Evolutionary conservation across 1,140 invertebrate species (phyloP).

Genomic region (Drosophila subobscura): DNA sequence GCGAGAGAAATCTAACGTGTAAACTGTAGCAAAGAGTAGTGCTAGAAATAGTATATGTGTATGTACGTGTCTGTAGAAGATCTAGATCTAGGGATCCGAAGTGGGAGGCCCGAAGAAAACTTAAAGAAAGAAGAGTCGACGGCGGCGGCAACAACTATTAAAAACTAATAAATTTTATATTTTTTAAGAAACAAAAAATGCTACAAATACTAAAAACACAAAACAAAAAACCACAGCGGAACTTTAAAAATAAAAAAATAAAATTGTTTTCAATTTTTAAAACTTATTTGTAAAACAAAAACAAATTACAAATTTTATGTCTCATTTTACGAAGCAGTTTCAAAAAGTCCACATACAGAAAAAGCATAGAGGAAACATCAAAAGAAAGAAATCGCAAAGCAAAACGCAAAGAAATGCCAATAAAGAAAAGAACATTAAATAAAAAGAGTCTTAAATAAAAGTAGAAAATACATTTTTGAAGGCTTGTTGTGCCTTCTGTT

Average conservation of each 20-base stretch:
- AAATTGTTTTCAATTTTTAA: slow-evolving; percentile 79
- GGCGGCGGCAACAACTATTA: slow-evolving; percentile 56
- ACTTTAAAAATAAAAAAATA: slow-evolving; percentile 25
- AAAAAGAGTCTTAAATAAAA: too few species aligned
- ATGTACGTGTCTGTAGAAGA: slow-evolving; percentile 5
- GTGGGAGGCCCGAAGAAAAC: slow-evolving; percentile 24
- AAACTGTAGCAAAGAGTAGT: slow-evolving; percentile 30
- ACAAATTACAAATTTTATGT: slow-evolving; percentile 37
- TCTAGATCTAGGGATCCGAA: too few species aligned
- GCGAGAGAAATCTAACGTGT: slow-evolving; percentile 20
- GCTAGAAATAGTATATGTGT: not conserved
- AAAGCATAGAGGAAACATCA: slow-evolving; percentile 21
- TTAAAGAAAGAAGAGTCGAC: slow-evolving; percentile 12
- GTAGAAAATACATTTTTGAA: slow-evolving; percentile 13
- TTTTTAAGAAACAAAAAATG: slow-evolving; percentile 29
- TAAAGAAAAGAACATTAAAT: too few species aligned
- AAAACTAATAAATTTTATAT: slow-evolving; percentile 62
- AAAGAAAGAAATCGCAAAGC: slow-evolving; percentile 6
- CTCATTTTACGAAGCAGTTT: slow-evolving; percentile 57
- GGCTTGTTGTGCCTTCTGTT: slow-evolving; percentile 54
- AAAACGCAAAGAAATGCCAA: not conserved
- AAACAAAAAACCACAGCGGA: slow-evolving; percentile 28
- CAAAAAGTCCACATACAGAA: slow-evolving; percentile 42
- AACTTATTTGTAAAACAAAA: slow-evolving; percentile 45
- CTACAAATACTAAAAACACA: slow-evolving; percentile 34